Evolutionary conservation across 2,113 vertebrate genomes (phyloP).

Genomic region (Nothoprocta pentlandii): DNA sequence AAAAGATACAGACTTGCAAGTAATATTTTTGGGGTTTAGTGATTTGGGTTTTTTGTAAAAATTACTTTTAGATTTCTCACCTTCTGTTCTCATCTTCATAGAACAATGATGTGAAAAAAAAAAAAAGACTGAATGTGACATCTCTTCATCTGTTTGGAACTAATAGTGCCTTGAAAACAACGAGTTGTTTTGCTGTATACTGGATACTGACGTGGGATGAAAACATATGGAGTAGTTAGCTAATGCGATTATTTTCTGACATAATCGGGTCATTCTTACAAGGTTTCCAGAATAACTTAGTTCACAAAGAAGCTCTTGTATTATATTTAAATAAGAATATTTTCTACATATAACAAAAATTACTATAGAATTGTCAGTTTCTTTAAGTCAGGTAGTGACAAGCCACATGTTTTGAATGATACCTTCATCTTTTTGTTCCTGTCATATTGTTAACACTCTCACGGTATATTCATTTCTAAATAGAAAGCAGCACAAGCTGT

Average conservation of each 20-base stretch:
- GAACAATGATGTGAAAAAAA: neutral
- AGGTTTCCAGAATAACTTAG: conserved; percentile 24
- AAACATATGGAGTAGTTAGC: conserved; percentile 54
- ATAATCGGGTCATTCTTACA: conserved; percentile 35
- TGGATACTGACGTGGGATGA: conserved; percentile 36
- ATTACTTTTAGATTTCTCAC: conserved; percentile 14
- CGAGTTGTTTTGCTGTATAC: conserved; percentile 41
- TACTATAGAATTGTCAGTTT: neutral
- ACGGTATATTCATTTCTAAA: neutral
- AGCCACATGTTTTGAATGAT: neutral
- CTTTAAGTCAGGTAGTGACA: neutral
- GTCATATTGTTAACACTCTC: neutral
- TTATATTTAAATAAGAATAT: neutral
- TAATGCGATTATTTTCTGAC: conserved; percentile 43
- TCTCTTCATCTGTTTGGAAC: conserved; percentile 57
- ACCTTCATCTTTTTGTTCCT: neutral
- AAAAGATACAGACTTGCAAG: neutral
- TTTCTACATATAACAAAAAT: neutral
- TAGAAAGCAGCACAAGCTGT: neutral
- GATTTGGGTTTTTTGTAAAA: neutral
- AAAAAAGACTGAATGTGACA: neutral
- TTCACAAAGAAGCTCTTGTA: neutral
- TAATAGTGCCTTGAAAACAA: conserved; percentile 59
- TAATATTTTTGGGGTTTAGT: neutral
- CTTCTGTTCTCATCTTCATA: conserved; percentile 3